phyloP scores from a whole-genome alignment of 2,888 invertebrate species.

The Petrophora chlorosata region DNA sequence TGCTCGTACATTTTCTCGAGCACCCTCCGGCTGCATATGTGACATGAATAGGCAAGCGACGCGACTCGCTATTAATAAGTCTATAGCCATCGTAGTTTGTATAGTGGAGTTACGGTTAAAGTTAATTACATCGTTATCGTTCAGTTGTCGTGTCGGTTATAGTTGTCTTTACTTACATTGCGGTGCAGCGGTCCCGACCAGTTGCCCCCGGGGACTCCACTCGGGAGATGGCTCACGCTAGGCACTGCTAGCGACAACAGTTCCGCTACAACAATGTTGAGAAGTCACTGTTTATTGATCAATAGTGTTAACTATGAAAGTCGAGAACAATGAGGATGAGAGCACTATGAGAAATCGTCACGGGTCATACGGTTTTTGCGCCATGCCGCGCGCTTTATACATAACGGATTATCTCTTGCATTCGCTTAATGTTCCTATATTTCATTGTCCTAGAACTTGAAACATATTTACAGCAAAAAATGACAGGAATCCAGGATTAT shows the following conservation, averaged over 20 bases:
- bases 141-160: conserved; percentile 40
- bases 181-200: conserved; percentile 31
- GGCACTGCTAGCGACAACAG: conserved; percentile 58
- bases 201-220: conserved; percentile 33
- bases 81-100: too few relatives aligned
- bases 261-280: conserved; percentile 69
- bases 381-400: conserved; percentile 23
- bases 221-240: conserved; percentile 22
- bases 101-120: conserved; percentile 41
- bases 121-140: conserved; percentile 66
- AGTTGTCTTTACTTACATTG: too few relatives aligned
- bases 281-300: conserved; percentile 63
- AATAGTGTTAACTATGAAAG: conserved; percentile 65
- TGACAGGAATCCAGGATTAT: conserved; percentile 22
- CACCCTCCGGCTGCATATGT: conserved; percentile 40
- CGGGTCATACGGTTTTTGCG: conserved; percentile 56
- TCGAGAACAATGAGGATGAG: conserved; percentile 74
- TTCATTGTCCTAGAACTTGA: conserved; percentile 3
- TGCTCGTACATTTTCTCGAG: conserved; percentile 49
- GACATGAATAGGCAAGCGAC: conserved; percentile 39
- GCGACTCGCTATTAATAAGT: conserved; percentile 4
- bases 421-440: conserved; percentile 9
- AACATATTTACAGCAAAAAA: conserved; percentile 17
- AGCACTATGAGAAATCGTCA: conserved; percentile 65
- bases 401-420: conserved; percentile 26